Evolutionary conservation across 2,888 invertebrate genomes (phyloP).

Genomic region (Drosophila robusta): DNA sequence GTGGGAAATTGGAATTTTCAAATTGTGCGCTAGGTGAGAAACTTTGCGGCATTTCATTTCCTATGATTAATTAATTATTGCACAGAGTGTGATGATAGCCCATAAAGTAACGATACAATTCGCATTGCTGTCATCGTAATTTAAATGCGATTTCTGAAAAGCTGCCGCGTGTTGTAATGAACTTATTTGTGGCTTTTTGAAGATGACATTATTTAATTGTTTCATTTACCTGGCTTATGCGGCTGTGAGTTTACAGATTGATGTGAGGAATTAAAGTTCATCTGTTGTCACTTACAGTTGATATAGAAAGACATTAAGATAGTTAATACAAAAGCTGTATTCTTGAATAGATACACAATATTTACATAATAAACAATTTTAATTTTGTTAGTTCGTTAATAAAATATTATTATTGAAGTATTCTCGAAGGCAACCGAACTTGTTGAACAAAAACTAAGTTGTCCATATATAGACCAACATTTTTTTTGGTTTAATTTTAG

Average conservation of each 20-base stretch:
- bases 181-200: neutral
- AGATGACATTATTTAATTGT: neutral
- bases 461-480: no score
- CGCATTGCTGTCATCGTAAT: conserved; percentile 16
- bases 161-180: neutral
- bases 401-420: no score
- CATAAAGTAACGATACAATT: conserved; percentile 27
- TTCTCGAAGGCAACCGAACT: no score
- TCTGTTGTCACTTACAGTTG: no score
- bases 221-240: neutral
- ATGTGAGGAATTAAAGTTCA: neutral
- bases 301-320: no score
- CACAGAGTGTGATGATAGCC: conserved; percentile 60
- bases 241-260: neutral
- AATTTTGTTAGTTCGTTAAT: no score
- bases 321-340: no score
- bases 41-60: conserved; percentile 79
- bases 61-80: conserved; percentile 75
- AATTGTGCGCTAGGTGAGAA: conserved; percentile 70
- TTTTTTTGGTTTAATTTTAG: no score
- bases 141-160: conserved; percentile 18
- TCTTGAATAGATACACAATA: no score
- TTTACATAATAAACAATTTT: no score
- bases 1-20: conserved; percentile 73
- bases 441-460: no score